Conservation (phyloP, 2,888 invertebrate genomes). For the Adelognathus sp. region DNA sequence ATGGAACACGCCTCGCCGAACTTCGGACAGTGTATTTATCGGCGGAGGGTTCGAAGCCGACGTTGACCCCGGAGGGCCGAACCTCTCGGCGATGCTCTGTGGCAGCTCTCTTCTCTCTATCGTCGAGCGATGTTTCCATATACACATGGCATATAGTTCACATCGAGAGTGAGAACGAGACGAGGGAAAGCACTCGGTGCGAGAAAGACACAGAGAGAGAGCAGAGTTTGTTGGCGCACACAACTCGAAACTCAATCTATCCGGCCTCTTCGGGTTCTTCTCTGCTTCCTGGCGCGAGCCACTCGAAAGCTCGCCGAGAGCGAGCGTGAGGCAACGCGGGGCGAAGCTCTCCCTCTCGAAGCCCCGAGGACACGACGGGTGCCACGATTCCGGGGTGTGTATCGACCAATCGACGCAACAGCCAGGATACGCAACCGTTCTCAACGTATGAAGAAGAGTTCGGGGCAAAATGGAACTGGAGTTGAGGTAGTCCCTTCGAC, state of each 20-base stretch:
- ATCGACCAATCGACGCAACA: constrained; percentile 51
- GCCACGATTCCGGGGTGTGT: constrained; percentile 36
- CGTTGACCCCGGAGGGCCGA: constrained; percentile 54
- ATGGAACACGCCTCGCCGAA: constrained; percentile 66
- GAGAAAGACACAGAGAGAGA: constrained; percentile 1
- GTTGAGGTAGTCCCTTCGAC: too few species aligned
- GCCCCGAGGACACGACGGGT: constrained; percentile 58
- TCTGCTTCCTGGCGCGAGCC: constrained; percentile 38
- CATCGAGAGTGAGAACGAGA: constrained; percentile 24
- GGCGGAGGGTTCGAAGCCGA: constrained; percentile 55
- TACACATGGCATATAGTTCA: not conserved
- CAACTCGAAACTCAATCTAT: constrained; percentile 77
- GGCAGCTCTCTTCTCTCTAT: constrained; percentile 33
- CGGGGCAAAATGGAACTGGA: not conserved
- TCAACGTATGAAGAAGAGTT: constrained; percentile 33
- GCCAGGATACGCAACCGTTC: constrained; percentile 24
- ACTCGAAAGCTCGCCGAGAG: constrained; percentile 32
- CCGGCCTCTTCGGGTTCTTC: constrained; percentile 64
- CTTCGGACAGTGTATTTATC: constrained; percentile 66
- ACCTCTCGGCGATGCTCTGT: constrained; percentile 27
- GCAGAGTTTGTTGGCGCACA: constrained; percentile 71
- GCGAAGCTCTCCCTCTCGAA: constrained; percentile 45
- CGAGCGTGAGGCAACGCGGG: constrained; percentile 4
- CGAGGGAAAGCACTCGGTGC: constrained; percentile 39
- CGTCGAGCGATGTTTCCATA: constrained; percentile 45